phyloP scores from a whole-genome alignment of 2,888 invertebrate species.

The Diloba caeruleocephala region DNA sequence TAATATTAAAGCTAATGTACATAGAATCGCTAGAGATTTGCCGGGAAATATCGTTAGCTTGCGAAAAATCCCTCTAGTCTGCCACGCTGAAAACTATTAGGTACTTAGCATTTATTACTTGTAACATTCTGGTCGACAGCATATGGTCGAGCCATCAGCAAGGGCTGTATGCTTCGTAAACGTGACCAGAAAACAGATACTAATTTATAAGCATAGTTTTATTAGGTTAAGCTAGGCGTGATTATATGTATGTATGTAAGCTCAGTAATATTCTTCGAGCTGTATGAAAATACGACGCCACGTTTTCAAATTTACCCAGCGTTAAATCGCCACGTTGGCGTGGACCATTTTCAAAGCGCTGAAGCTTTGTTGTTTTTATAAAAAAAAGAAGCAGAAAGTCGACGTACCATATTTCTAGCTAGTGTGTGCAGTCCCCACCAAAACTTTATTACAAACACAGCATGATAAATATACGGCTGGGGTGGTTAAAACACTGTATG shows the following conservation, averaged over 20 bases:
- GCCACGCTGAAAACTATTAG: constrained; percentile 27
- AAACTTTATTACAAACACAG: constrained; percentile 55
- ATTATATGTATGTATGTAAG: no score
- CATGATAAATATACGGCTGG: constrained; percentile 46
- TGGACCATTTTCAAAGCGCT: constrained; percentile 50
- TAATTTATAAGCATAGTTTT: constrained; percentile 23
- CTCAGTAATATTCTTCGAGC: constrained; percentile 30
- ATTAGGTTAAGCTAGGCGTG: constrained; percentile 33
- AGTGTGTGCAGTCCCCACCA: constrained; percentile 44
- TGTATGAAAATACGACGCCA: constrained; percentile 27
- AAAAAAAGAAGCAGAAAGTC: constrained; percentile 51
- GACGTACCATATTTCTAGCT: constrained; percentile 47
- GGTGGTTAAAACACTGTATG: constrained; percentile 47
- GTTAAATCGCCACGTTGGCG: constrained; percentile 50
- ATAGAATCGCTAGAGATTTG: constrained; percentile 33
- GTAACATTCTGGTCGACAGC: constrained; percentile 39
- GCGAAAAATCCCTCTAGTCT: constrained; percentile 9
- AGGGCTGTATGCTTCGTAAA: constrained; percentile 23
- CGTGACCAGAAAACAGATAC: constrained; percentile 28
- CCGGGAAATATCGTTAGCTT: constrained; percentile 23
- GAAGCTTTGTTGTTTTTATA: constrained; percentile 52
- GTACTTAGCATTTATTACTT: constrained; percentile 51
- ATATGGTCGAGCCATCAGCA: constrained; percentile 26
- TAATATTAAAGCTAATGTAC: constrained; percentile 19
- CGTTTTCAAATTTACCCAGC: constrained; percentile 47